Base-by-base conservation (phyloP, 2,888 invertebrate genomes). In the Phasia obesa region DNA sequence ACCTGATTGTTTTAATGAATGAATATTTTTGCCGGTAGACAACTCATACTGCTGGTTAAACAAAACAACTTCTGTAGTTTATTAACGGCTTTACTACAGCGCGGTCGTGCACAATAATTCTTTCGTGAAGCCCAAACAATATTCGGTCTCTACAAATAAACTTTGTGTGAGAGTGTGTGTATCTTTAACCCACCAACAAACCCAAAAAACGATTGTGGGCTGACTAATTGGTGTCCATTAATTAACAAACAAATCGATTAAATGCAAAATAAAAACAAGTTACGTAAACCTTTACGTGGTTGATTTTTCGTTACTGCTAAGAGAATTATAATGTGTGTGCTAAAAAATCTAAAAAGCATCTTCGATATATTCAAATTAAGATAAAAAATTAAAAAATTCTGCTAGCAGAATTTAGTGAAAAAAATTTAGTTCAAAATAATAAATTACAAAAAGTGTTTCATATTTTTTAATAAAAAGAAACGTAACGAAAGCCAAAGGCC, bases 1-100 rank as follows among this genome's bases (percentile, higher is more conserved):
- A 83, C 79, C 79, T 79, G 83, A 70, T 15, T 60, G 60, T 49
- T 4, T 62, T 38, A 49, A 65, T 79, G 64, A 71, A 71, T 83
- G 79, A 71, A 71, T 65, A 75, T 79, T 70, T 81, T 51, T 60
- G 70, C 71, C 79, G 84, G 78, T 73, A 70, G 42, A 77, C 73
- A 74, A 74, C 85, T 83, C 85, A 84, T 81, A 81, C 82, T 73
- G 76, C 73, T 70, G 75, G 60, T 49, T 59, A 47, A 71, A 78
- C 69, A 79, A 70, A 55, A 62, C 78, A 71, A 78, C 70, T 65
- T 78, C 73, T 71, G 57, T 83, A 86, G 86, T 86, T 85, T 84
- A 84, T 82, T 81, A 76, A 80, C 79, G 81, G 71, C 86, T 80
- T 84, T 82, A 75, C 79, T 74, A 65, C 79, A 83, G 84, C 65